Conservation (phyloP, 2,797 vertebrate species). For the Strix occidentalis region DNA sequence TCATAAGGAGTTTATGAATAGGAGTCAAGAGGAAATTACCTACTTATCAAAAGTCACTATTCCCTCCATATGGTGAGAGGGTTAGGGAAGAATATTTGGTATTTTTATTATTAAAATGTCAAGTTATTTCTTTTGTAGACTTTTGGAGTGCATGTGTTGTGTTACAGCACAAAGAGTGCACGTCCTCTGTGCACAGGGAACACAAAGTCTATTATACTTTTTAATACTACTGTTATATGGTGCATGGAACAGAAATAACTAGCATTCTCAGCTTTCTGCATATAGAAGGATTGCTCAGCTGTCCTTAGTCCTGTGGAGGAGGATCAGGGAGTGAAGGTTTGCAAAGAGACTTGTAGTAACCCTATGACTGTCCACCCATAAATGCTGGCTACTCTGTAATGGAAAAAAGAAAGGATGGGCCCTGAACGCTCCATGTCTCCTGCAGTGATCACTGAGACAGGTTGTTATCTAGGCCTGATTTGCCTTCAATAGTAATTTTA, state of each 20-base stretch:
- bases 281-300: not conserved
- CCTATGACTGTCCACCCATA: not conserved
- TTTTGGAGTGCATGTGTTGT: slow-evolving; percentile 6
- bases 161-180: not conserved
- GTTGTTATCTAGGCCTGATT: not conserved
- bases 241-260: not conserved
- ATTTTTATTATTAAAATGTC: slow-evolving; percentile 56
- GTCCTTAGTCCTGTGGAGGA: not conserved
- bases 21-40: slow-evolving; percentile 68
- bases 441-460: not conserved
- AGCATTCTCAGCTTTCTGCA: not conserved
- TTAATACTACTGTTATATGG: not conserved
- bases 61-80: slow-evolving; percentile 37
- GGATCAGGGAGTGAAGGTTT: not conserved
- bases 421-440: not conserved
- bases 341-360: not conserved
- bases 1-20: slow-evolving; percentile 45
- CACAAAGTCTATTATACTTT: not conserved
- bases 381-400: fast-evolving
- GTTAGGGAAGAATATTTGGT: slow-evolving; percentile 18
- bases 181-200: not conserved
- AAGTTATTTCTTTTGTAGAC: slow-evolving; percentile 28
- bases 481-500: not conserved
- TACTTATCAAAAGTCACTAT: slow-evolving; percentile 58
- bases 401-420: not conserved